A percentile compares a stretch with the other conserved stretches of the same genome.
Conservation (phyloP, 2,797 vertebrate species). For the Todus mexicanus region DNA sequence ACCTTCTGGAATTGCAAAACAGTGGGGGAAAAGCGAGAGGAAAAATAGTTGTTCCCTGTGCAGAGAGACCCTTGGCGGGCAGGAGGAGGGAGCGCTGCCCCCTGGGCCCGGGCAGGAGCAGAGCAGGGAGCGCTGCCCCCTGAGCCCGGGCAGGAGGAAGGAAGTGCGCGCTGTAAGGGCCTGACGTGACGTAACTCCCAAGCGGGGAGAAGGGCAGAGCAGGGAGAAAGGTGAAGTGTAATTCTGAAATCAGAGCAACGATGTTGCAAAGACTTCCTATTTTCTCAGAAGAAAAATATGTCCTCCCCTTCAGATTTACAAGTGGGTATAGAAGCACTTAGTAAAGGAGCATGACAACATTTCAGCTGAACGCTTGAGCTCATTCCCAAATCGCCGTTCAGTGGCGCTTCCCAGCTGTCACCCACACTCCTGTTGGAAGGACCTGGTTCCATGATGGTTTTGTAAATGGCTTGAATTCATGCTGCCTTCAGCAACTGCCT, state of each 20-base stretch:
- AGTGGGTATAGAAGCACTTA: fast-evolving
- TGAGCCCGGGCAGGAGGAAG: background rate
- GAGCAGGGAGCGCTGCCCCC: background rate
- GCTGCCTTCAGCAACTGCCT: background rate
- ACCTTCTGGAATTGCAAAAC: background rate
- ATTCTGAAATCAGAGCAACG: background rate
- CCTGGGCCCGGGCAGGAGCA: fast-evolving
- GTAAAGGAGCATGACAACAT: background rate
- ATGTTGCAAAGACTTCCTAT: background rate
- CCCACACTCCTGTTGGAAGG: background rate
- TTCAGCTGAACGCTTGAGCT: fast-evolving
- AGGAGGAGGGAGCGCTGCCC: background rate
- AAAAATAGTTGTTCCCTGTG: fast-evolving
- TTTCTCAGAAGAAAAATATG: background rate
- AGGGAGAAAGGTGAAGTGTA: background rate
- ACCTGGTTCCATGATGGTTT: background rate
- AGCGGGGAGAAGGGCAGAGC: background rate
- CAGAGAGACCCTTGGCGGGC: fast-evolving
- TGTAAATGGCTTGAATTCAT: background rate
- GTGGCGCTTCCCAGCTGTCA: background rate
- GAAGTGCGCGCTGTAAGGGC: background rate
- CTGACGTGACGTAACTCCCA: background rate
- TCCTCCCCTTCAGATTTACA: fast-evolving
- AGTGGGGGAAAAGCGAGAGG: background rate
- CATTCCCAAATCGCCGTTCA: fast-evolving